A percentile compares a stretch with the other conserved stretches of the same genome.
Evolutionary conservation across 2,888 invertebrate genomes (phyloP).

Genomic region (Dryobotodes eremita): DNA sequence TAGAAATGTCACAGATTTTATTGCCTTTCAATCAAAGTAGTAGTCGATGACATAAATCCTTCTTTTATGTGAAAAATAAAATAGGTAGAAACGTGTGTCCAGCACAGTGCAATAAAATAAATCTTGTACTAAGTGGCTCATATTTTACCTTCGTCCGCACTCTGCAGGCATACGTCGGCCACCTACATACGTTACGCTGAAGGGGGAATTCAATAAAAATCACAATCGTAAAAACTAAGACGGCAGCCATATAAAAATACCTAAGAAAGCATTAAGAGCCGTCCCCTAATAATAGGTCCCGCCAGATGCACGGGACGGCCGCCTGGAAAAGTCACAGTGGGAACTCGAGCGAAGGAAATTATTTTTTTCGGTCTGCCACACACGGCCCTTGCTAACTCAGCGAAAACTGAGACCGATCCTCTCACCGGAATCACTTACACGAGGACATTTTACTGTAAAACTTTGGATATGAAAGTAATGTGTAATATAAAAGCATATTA

Average conservation of each 20-base stretch:
- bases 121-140: slow-evolving; percentile 85
- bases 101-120: slow-evolving; percentile 87
- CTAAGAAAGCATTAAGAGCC: slow-evolving; percentile 89
- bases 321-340: slow-evolving; percentile 89
- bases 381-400: slow-evolving; percentile 89
- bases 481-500: slow-evolving; percentile 59
- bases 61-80: slow-evolving; percentile 76
- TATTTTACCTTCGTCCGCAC: slow-evolving; percentile 88
- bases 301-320: slow-evolving; percentile 90
- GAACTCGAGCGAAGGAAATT: slow-evolving; percentile 89
- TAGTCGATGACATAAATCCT: slow-evolving; percentile 46
- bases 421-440: slow-evolving; percentile 81
- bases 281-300: slow-evolving; percentile 90
- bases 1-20: slow-evolving; percentile 31
- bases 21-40: slow-evolving; percentile 43
- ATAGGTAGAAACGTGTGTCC: slow-evolving; percentile 76
- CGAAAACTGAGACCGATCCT: slow-evolving; percentile 83
- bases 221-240: slow-evolving; percentile 90
- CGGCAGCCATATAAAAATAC: slow-evolving; percentile 89
- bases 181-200: slow-evolving; percentile 76
- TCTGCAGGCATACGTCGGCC: slow-evolving; percentile 80
- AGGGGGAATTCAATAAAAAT: slow-evolving; percentile 89
- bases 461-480: slow-evolving; percentile 68
- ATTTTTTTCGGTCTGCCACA: slow-evolving; percentile 91
- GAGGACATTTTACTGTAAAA: slow-evolving; percentile 77